These are phyloP conservation scores for Apodemus agrarius DNA, from an alignment of 2,797 vertebrate genomes.

Conservation along the genomic window DNA sequence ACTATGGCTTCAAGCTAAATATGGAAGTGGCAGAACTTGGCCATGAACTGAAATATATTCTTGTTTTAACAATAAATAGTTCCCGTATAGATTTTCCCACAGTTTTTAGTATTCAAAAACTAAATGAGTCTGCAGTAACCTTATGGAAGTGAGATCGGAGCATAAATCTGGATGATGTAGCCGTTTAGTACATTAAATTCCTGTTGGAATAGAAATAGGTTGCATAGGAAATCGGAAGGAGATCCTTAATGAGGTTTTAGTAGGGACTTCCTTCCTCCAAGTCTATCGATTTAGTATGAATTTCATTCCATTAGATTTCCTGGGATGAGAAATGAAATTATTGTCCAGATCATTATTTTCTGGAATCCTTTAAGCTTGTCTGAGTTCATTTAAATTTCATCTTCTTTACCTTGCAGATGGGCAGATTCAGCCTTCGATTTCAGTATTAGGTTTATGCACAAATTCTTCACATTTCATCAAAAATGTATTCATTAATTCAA, in stretches of 20 bases:
- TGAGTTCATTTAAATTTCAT: not conserved
- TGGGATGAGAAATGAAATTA: not conserved
- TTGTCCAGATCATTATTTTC: not conserved
- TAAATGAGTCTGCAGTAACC: not conserved
- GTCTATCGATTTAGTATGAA: not conserved
- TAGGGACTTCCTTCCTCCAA: not conserved
- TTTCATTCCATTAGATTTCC: not conserved
- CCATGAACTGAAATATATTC: constrained; percentile 40
- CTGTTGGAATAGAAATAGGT: accelerated
- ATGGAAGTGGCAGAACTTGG: constrained; percentile 9
- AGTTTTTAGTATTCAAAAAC: not conserved
- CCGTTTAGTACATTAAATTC: not conserved
- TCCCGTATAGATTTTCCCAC: constrained; percentile 47
- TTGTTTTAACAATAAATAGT: constrained; percentile 33
- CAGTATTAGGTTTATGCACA: not conserved
- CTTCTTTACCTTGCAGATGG: not conserved
- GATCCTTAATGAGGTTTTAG: not conserved
- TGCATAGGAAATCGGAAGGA: accelerated
- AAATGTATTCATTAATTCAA: not conserved
- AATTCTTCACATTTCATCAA: not conserved
- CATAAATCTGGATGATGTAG: accelerated
- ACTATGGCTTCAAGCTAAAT: constrained; percentile 52
- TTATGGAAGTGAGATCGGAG: not conserved
- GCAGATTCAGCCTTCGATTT: not conserved
- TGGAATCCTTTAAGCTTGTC: not conserved